Evolutionary conservation across 2,888 invertebrate genomes (phyloP), one percentile per base, ranked within the genome.

Genomic region (Scaptomyza cyrtandrae): DNA sequence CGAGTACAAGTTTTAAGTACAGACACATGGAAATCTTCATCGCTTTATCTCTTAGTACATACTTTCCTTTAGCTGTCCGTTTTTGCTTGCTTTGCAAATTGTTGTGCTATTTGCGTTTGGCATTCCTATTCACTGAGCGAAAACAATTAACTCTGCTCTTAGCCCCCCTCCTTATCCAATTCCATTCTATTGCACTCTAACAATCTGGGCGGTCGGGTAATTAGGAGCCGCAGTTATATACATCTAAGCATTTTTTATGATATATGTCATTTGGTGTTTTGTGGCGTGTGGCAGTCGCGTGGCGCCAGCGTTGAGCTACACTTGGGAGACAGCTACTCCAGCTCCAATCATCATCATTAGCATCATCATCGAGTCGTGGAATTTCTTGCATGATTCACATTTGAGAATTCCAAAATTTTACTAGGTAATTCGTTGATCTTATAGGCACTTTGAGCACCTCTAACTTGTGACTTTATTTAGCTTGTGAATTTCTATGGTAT

Each of bases 51-150:
- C 24, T 16, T 33, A 9, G 33, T 33, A 10, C 7, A 39, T n/a
- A 46, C 44, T 41, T 61, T 27, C n/a, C 10, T 14, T 37, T 27
- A 6, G n/a, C 43, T 31, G 19, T 46, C 44, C 33, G 56, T 64
- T 62, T 65, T 75, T 74, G 82, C 82, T 79, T 78, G 64, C 70
- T 72, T 79, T 85, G 87, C 82, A 77, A 74, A 86, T 81, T 83
- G 88, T 82, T 83, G 72, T 45, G 62, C 86, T 83, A 79, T 83
- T 83, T 83, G 87, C 49, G 67, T 83, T 87, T 75, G 61, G 87
- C 86, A 83, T 83, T 83, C 87, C 83, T 85, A 77, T 81, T 78
- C 66, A 45, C 74, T 64, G 44, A 60, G 49, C 54, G 16, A 71
- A 64, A 70, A 70, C 72, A 85, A 79, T 82, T 82, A 85, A 74